Conservation (phyloP, 2,888 invertebrate genomes). For the Caenorhabditis virilis region DNA sequence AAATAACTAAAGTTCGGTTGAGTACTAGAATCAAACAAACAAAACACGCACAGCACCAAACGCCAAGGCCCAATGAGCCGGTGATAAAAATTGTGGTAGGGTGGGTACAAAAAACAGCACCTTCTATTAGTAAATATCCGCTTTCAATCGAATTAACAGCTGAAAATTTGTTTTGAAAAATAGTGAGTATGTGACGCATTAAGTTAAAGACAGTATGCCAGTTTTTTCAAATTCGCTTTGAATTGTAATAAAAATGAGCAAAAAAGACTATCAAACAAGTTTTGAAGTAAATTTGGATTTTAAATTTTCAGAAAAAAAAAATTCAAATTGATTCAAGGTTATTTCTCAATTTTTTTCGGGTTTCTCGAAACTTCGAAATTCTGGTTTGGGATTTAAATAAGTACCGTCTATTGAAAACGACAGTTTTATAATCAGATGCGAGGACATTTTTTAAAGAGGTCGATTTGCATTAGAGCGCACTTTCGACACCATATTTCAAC, state of each 20-base stretch:
- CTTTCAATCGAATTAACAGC: constrained; percentile 34
- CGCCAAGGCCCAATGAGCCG: constrained; percentile 28
- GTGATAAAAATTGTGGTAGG: constrained; percentile 32
- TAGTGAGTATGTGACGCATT: too few relatives aligned
- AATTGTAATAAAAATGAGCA: too few relatives aligned
- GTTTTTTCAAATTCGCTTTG: too few relatives aligned
- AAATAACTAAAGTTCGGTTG: neutral
- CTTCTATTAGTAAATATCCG: constrained; percentile 36
- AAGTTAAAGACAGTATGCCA: too few relatives aligned
- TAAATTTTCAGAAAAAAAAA: too few relatives aligned
- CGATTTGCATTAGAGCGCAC: too few relatives aligned
- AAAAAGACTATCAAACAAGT: too few relatives aligned
- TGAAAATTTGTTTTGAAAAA: too few relatives aligned
- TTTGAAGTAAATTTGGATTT: too few relatives aligned
- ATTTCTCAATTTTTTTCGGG: too few relatives aligned
- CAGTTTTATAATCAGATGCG: neutral
- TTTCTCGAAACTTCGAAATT: neutral
- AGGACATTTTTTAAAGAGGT: neutral
- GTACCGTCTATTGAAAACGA: neutral
- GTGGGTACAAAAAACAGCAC: constrained; percentile 40
- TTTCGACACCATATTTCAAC: neutral
- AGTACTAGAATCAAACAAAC: neutral
- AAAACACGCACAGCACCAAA: neutral
- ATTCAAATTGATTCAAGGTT: too few relatives aligned
- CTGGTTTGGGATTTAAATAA: neutral